Evolutionary conservation across 1,140 invertebrate genomes (phyloP).

Genomic region (Drosophila teissieri): DNA sequence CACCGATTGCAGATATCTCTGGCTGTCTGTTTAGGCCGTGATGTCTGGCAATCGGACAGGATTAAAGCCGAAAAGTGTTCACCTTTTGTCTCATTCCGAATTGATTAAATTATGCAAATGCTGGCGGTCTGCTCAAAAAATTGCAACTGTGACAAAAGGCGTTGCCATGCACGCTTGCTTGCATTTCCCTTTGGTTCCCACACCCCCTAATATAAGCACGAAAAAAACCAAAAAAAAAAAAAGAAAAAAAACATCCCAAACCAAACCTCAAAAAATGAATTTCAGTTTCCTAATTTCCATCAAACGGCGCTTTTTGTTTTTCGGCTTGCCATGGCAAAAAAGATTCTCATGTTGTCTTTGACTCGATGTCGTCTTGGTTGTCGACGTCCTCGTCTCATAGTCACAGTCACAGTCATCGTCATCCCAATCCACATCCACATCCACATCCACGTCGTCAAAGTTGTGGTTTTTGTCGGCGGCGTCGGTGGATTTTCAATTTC

Average conservation of each 20-base stretch:
- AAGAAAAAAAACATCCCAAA: constrained; percentile 19
- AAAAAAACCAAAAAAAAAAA: constrained; percentile 6
- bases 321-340: constrained; percentile 55
- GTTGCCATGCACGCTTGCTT: constrained; percentile 75
- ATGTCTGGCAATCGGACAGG: constrained; percentile 40
- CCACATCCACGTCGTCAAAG: constrained; percentile 25
- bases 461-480: constrained; percentile 46
- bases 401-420: constrained; percentile 33
- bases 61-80: constrained; percentile 56
- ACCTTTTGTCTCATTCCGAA: constrained; percentile 81
- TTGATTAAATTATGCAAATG: constrained; percentile 84
- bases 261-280: constrained; percentile 54
- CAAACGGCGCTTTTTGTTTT: constrained; percentile 71
- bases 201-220: constrained; percentile 34
- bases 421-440: constrained; percentile 1
- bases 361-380: constrained; percentile 47
- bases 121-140: constrained; percentile 38
- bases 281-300: constrained; percentile 70
- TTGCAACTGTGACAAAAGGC: constrained; percentile 80
- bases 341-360: constrained; percentile 79
- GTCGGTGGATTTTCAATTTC: constrained; percentile 82
- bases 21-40: constrained; percentile 16
- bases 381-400: constrained; percentile 46
- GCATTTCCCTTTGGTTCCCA: constrained; percentile 47
- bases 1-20: constrained; percentile 40